Percentiles rank a stretch among this genome's conserved stretches.
These are phyloP conservation scores for Penaeus japonicus DNA, from an alignment of 1,140 invertebrate species.

Conservation along the genomic window DNA sequence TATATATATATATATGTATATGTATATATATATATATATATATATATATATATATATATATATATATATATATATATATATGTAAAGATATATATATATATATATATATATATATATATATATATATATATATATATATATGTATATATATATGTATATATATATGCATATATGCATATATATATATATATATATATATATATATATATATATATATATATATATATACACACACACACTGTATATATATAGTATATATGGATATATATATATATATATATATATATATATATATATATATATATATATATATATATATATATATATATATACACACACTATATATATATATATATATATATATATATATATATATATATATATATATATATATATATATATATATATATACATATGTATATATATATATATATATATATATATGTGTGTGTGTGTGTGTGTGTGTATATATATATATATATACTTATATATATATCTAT, in stretches of 20 bases:
- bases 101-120: too few relatives aligned
- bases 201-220: neutral
- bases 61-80: too few relatives aligned
- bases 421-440: neutral
- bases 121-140: too few relatives aligned
- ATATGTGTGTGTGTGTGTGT: neutral
- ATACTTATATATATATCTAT: neutral
- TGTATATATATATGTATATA: too few relatives aligned
- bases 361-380: slow-evolving; percentile 6
- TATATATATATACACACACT: neutral
- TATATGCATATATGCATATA: too few relatives aligned
- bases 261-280: neutral
- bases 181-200: too few relatives aligned
- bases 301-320: slow-evolving; percentile 8
- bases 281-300: slow-evolving; percentile 4
- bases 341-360: neutral
- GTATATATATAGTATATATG: neutral
- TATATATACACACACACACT: neutral
- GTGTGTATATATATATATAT: neutral
- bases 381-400: neutral
- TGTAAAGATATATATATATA: too few relatives aligned
- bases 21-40: too few relatives aligned
- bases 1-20: too few relatives aligned
- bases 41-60: too few relatives aligned
- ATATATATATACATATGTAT: neutral